Evolutionary conservation across 2,797 vertebrate species (phyloP).

Genomic region (Platalea minor): DNA sequence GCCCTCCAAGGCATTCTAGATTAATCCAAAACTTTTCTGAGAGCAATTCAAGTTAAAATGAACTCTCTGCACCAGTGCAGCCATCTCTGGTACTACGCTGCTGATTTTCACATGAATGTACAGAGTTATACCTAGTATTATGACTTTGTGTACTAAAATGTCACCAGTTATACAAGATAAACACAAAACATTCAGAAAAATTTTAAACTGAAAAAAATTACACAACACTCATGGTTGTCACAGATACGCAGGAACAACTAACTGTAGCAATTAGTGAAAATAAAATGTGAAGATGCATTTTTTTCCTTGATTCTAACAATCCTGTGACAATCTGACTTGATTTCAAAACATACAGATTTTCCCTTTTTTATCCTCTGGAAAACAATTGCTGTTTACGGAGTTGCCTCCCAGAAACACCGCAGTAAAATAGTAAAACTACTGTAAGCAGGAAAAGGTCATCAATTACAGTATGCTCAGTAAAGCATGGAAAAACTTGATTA

Average conservation of each 20-base stretch:
- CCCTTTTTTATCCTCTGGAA: background rate
- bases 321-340: background rate
- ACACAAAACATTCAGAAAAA: background rate
- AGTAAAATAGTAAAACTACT: background rate
- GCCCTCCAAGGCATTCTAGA: background rate
- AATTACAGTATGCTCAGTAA: background rate
- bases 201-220: background rate
- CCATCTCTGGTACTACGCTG: background rate
- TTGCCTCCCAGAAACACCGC: background rate
- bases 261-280: background rate
- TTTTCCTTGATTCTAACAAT: background rate
- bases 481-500: background rate
- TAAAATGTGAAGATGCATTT: background rate
- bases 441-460: background rate
- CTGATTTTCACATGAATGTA: background rate
- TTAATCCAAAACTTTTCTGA: background rate
- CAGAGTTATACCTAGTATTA: background rate
- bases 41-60: background rate
- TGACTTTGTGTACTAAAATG: background rate
- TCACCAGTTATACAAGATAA: background rate
- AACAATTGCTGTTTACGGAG: background rate
- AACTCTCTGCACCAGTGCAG: background rate
- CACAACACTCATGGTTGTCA: background rate
- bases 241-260: background rate
- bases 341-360: background rate